phyloP scores from a whole-genome alignment of 2,113 vertebrate species.

The Hylia prasina region DNA sequence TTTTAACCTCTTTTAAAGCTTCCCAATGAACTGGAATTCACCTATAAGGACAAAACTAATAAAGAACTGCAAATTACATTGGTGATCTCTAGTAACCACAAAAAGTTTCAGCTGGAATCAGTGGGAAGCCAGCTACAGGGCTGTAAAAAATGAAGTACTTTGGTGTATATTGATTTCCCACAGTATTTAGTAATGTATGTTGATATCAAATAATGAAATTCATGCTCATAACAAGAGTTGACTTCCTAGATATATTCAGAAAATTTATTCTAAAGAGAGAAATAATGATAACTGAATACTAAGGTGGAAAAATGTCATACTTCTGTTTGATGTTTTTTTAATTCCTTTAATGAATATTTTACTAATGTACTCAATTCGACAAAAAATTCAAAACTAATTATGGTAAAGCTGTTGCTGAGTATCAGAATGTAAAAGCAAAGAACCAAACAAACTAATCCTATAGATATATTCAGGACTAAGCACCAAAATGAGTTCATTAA shows the following conservation, averaged over 20 bases:
- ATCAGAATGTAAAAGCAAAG: background rate
- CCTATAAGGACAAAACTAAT: background rate
- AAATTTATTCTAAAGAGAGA: background rate
- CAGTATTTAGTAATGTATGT: background rate
- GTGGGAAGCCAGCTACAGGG: background rate
- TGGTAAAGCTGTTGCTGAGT: background rate
- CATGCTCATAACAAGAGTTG: background rate
- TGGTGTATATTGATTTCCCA: conserved; percentile 18
- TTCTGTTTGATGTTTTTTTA: background rate
- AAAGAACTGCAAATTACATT: background rate
- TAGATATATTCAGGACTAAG: background rate
- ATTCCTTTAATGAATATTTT: conserved; percentile 22
- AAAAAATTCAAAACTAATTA: background rate
- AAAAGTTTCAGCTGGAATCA: background rate
- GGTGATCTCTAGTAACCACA: background rate
- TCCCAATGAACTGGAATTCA: background rate
- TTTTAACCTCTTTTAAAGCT: background rate
- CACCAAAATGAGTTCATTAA: background rate
- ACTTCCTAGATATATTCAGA: background rate
- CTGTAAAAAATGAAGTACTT: background rate
- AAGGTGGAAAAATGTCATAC: background rate
- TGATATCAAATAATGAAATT: background rate
- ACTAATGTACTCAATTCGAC: background rate
- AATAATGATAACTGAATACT: background rate
- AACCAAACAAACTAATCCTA: background rate